These are phyloP conservation scores for Corvus hawaiiensis DNA, from an alignment of 2,113 vertebrate genomes.

Conservation along the genomic window DNA sequence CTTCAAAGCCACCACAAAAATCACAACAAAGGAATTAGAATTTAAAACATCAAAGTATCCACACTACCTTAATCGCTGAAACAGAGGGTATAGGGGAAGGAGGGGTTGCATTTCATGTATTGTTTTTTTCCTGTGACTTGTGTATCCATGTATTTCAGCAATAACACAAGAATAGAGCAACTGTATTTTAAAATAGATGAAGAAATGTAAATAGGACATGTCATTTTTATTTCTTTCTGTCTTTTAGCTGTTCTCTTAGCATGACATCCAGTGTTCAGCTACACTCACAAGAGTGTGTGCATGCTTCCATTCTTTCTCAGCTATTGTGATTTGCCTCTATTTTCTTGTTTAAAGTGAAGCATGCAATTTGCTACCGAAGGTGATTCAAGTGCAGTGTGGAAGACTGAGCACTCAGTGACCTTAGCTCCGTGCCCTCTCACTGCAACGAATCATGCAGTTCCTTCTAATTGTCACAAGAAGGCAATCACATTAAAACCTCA, in stretches of 20 bases:
- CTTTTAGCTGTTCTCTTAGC: background rate
- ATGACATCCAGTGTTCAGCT: background rate
- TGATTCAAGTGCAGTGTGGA: conserved; percentile 18
- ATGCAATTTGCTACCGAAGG: conserved; percentile 27
- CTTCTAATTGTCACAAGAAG: conserved; percentile 68
- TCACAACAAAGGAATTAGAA: conserved; percentile 61
- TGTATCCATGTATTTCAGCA: conserved; percentile 23
- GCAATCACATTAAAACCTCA: conserved; percentile 69
- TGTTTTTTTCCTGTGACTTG: background rate
- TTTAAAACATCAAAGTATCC: conserved; percentile 61
- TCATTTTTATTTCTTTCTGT: conserved; percentile 19
- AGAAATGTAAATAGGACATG: conserved; percentile 19
- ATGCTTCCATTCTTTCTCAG: background rate
- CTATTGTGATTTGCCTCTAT: background rate
- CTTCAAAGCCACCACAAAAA: conserved; percentile 62
- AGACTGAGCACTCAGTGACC: conserved; percentile 34
- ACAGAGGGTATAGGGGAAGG: background rate
- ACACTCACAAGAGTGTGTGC: background rate
- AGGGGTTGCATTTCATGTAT: background rate
- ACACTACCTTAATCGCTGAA: conserved; percentile 28
- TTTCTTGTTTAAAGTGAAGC: conserved; percentile 49
- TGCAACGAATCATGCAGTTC: conserved; percentile 37
- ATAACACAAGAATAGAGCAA: background rate
- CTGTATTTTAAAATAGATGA: conserved; percentile 28
- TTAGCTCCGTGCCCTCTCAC: conserved; percentile 26